A percentile compares a stretch with the other conserved stretches of the same genome.
These are phyloP conservation scores for Aramus guarauna DNA, from an alignment of 2,113 vertebrate species.

Conservation along the genomic window DNA sequence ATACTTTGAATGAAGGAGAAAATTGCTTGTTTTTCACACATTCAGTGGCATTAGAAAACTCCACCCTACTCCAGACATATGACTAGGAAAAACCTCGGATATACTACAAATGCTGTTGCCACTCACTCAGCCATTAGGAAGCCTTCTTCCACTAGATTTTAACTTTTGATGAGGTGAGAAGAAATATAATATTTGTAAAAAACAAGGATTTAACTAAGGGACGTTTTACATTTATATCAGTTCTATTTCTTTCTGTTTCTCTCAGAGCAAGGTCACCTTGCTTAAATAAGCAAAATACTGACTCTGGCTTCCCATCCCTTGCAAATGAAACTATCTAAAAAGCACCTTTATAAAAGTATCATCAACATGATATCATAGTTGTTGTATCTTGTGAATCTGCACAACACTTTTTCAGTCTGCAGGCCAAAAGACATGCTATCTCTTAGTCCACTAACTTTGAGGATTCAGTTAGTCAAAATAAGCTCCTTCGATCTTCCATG, in stretches of 20 bases:
- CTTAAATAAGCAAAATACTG: neutral
- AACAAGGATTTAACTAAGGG: neutral
- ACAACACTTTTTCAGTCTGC: neutral
- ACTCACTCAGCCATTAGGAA: neutral
- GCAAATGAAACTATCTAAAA: neutral
- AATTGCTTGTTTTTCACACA: neutral
- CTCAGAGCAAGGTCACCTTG: neutral
- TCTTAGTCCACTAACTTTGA: neutral
- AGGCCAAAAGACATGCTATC: neutral
- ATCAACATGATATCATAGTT: neutral
- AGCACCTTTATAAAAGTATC: neutral
- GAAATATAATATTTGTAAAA: neutral
- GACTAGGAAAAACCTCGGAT: neutral
- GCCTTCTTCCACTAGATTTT: neutral
- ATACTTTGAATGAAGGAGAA: neutral
- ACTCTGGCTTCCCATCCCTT: neutral
- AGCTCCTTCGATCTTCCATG: neutral
- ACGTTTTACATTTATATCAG: neutral
- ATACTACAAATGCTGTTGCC: neutral
- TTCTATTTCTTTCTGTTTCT: neutral
- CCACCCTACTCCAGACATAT: neutral
- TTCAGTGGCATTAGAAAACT: neutral
- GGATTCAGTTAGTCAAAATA: neutral
- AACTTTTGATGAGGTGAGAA: neutral
- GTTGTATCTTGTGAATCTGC: neutral